A percentile compares a stretch with the other conserved stretches of the same genome.
phyloP scores from a whole-genome alignment of 2,113 vertebrate genomes.

The Lophius piscatorius region DNA sequence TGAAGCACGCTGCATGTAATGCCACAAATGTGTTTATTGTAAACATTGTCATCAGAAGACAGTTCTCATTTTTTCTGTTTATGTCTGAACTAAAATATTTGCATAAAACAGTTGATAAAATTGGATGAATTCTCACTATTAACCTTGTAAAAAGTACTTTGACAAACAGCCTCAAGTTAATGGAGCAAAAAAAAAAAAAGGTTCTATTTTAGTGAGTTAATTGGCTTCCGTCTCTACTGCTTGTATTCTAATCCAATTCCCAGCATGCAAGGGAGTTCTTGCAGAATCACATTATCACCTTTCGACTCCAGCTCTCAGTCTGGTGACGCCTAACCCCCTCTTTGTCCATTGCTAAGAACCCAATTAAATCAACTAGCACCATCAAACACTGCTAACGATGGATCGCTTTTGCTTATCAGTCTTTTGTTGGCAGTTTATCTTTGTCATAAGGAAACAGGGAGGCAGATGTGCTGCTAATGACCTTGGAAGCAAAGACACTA shows the following conservation, averaged over 20 bases:
- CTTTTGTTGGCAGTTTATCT: slow-evolving; percentile 77
- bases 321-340: slow-evolving; percentile 19
- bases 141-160: neutral
- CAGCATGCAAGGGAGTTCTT: neutral
- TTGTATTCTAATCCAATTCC: slow-evolving; percentile 12
- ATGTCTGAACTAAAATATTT: neutral
- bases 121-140: neutral
- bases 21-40: neutral
- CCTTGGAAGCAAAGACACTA: slow-evolving; percentile 42
- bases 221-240: neutral
- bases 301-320: neutral
- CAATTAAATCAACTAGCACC: slow-evolving; percentile 59
- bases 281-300: neutral
- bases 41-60: slow-evolving; percentile 6
- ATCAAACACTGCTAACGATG: slow-evolving; percentile 53
- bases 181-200: neutral
- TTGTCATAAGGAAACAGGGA: slow-evolving; percentile 48
- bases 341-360: slow-evolving; percentile 48
- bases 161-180: neutral
- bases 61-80: neutral
- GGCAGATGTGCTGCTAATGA: slow-evolving; percentile 63
- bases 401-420: slow-evolving; percentile 65
- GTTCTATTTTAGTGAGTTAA: neutral
- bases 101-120: neutral
- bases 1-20: slow-evolving; percentile 14